These are phyloP conservation scores for Mesembrinibis cayennensis DNA, from an alignment of 2,113 vertebrate species.

Conservation along the genomic window DNA sequence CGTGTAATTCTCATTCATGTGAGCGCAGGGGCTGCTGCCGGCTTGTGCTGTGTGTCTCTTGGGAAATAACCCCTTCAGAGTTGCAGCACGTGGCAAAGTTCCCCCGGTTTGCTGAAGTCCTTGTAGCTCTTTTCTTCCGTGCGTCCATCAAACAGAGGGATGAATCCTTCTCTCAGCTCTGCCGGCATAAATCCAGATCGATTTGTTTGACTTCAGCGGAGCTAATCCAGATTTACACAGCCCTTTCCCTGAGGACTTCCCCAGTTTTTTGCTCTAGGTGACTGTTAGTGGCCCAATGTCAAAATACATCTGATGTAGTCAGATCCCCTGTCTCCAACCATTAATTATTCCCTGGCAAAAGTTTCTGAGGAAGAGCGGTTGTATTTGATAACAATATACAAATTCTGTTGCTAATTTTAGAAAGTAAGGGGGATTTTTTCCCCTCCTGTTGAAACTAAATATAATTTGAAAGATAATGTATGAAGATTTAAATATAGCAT, in stretches of 20 bases:
- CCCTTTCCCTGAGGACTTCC: conserved; percentile 29
- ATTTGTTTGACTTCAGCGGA: not conserved
- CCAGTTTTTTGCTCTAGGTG: not conserved
- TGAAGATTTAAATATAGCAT: conserved; percentile 37
- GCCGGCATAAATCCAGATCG: not conserved
- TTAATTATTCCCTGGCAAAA: conserved; percentile 30
- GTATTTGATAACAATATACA: conserved; percentile 45
- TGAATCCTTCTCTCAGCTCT: not conserved
- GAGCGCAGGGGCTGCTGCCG: not conserved
- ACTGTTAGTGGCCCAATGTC: conserved; percentile 13
- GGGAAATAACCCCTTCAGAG: not conserved
- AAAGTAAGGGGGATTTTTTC: not conserved
- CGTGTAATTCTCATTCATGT: not conserved
- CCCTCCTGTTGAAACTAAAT: conserved; percentile 45
- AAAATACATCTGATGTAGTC: conserved; percentile 24
- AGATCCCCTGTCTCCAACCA: conserved; percentile 30
- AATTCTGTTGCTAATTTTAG: conserved; percentile 54
- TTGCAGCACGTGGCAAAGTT: not conserved
- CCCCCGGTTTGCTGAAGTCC: not conserved
- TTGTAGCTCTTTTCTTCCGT: not conserved
- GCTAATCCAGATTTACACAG: conserved; percentile 42
- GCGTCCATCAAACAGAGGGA: not conserved
- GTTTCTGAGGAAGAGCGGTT: conserved; percentile 18
- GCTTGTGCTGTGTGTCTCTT: not conserved
- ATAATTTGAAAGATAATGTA: conserved; percentile 54